Percentiles rank a stretch among this genome's conserved stretches.
These are phyloP conservation scores for Nanorana parkeri DNA, from an alignment of 2,113 vertebrate species.

Conservation along the genomic window DNA sequence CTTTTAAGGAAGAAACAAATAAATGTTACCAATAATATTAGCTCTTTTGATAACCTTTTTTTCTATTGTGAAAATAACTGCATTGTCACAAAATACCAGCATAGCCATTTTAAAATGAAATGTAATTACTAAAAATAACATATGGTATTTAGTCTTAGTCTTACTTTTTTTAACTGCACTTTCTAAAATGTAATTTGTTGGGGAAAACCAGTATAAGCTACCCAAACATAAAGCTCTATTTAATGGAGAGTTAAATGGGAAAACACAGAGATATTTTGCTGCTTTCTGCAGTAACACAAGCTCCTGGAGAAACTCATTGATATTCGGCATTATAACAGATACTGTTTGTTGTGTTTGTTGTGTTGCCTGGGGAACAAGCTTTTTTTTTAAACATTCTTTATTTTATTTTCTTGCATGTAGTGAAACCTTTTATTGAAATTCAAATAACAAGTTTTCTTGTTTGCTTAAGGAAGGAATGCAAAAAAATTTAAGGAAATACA, in stretches of 20 bases:
- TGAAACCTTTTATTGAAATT: slow-evolving; percentile 43
- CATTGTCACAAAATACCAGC: background rate
- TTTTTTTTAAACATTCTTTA: slow-evolving; percentile 36
- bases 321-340: slow-evolving; percentile 37
- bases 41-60: background rate
- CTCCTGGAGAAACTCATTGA: slow-evolving; percentile 41
- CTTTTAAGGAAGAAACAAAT: too few species aligned
- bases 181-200: background rate
- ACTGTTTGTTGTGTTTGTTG: slow-evolving; percentile 51
- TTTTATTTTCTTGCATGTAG: slow-evolving; percentile 38
- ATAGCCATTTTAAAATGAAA: background rate
- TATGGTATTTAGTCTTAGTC: background rate
- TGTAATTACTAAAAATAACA: background rate
- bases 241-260: slow-evolving; percentile 8
- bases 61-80: background rate
- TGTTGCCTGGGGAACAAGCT: slow-evolving; percentile 51
- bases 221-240: background rate
- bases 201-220: background rate
- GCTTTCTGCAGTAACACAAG: background rate
- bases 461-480: slow-evolving; percentile 1
- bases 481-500: slow-evolving; percentile 14
- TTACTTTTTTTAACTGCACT: background rate
- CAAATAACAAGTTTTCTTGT: slow-evolving; percentile 40
- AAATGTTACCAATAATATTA: too few species aligned
- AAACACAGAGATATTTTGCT: slow-evolving; percentile 22